Conservation (phyloP, 2,113 vertebrate species). For the Poicephalus meyeri region DNA sequence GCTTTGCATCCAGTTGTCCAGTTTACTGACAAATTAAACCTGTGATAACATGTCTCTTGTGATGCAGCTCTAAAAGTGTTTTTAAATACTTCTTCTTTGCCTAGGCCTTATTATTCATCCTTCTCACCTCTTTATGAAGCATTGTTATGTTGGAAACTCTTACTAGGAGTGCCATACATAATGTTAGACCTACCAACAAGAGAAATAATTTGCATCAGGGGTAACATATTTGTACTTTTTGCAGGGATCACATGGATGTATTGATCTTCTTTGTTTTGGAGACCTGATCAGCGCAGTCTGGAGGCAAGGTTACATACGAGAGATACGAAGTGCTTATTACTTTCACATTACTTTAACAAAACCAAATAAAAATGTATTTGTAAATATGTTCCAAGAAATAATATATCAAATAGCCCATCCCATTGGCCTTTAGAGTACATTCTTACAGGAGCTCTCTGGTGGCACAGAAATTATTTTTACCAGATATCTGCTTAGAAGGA, state of each 20-base stretch:
- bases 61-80: background rate
- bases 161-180: background rate
- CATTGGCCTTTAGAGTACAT: background rate
- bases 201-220: background rate
- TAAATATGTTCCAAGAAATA: background rate
- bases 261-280: background rate
- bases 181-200: background rate
- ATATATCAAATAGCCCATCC: background rate
- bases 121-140: background rate
- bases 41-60: background rate
- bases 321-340: background rate
- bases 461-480: slow-evolving; percentile 17
- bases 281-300: background rate
- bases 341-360: background rate
- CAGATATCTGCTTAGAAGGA: background rate
- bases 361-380: background rate
- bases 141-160: background rate
- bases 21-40: background rate
- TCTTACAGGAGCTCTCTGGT: background rate
- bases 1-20: background rate
- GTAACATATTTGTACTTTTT: background rate
- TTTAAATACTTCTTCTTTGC: background rate
- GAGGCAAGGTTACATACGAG: background rate
- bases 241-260: background rate
- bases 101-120: background rate